These are phyloP conservation scores for Dissostichus mawsoni DNA, from an alignment of 2,113 vertebrate genomes.

Conservation along the genomic window DNA sequence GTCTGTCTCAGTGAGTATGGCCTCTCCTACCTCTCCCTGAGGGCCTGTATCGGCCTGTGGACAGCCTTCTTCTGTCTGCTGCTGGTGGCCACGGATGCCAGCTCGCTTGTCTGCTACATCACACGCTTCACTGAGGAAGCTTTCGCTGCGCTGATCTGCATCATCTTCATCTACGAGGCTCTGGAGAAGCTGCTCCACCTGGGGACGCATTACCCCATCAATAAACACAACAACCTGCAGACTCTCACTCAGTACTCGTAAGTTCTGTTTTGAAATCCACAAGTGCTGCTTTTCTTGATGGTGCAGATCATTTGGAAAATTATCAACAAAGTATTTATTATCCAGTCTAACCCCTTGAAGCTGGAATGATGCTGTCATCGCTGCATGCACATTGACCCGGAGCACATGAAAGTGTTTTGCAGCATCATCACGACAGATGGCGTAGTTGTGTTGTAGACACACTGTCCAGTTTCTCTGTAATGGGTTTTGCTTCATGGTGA, in stretches of 20 bases:
- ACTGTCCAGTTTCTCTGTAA: slow-evolving; percentile 19
- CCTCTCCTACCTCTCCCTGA: slow-evolving; percentile 95
- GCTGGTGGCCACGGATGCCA: slow-evolving; percentile 97
- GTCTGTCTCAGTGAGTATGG: slow-evolving; percentile 88
- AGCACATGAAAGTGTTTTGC: not conserved
- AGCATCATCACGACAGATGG: slow-evolving; percentile 49
- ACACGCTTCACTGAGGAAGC: slow-evolving; percentile 99
- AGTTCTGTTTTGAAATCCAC: slow-evolving; percentile 68
- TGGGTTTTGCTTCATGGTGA: slow-evolving; percentile 41
- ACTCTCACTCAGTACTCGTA: slow-evolving; percentile 96
- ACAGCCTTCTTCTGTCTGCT: slow-evolving; percentile 95
- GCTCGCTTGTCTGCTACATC: slow-evolving; percentile 98
- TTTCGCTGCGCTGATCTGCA: slow-evolving; percentile 97
- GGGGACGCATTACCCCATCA: slow-evolving; percentile 95
- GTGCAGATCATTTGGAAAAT: no score
- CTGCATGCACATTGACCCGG: not conserved
- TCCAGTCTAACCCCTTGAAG: not conserved
- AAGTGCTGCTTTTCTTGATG: not conserved
- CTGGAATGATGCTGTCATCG: not conserved
- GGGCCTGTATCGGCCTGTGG: slow-evolving; percentile 98
- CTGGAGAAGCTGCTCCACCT: slow-evolving; percentile 98
- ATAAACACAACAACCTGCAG: slow-evolving; percentile 96
- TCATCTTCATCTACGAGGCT: slow-evolving; percentile 99
- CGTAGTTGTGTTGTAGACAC: not conserved
- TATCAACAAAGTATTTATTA: no score